Evolutionary conservation across 1,140 invertebrate species (phyloP), one percentile per base, ranked within the genome.

Genomic region (Lucilia cuprina): DNA sequence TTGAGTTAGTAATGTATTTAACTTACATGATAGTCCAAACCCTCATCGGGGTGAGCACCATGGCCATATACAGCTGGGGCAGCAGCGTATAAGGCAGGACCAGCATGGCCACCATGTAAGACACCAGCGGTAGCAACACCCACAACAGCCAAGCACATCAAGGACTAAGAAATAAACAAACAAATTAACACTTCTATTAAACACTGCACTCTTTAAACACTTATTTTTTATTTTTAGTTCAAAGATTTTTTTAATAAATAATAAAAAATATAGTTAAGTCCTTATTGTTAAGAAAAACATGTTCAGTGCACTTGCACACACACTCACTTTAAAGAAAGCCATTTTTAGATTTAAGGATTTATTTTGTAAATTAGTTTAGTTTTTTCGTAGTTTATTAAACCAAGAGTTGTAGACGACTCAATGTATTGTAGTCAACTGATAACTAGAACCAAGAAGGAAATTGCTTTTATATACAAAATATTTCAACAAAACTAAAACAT

Each of bases 321-420:
- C 88, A 91, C 89, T 91, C 89, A 91, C 89, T 91, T 91, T 90
- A 86, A 91, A 89, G 88, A 91, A 91, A 85, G 89, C 89, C 89
- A 91, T 91, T 86, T 86, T 85, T 78, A 34, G 80, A 50, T 83
- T 70, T 83, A 70, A 47, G 49, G 65, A 74, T 49, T 60, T n/a
- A n/a, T 13, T 25, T 83, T 77, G 77, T 49, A 47, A 13, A 34
- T n/a, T 70, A 55, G 60, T 60, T 65, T 75, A 41, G 41, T 41
- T 41, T 41, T 41, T 5, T 74, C 75, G 74, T 55, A 83, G 80
- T 86, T 41, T 41, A 10, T 41, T 86, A 83, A 41, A 86, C 25
- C 34, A 77, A 87, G 84, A 87, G 55, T 84, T 86, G 84, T 89
- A 82, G 86, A 86, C 85, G 86, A 87, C 84, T 88, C 85, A 86